Percentiles rank a stretch among this genome's conserved stretches.
phyloP scores from a whole-genome alignment of 2,113 vertebrate species.

The Centrocercus urophasianus region DNA sequence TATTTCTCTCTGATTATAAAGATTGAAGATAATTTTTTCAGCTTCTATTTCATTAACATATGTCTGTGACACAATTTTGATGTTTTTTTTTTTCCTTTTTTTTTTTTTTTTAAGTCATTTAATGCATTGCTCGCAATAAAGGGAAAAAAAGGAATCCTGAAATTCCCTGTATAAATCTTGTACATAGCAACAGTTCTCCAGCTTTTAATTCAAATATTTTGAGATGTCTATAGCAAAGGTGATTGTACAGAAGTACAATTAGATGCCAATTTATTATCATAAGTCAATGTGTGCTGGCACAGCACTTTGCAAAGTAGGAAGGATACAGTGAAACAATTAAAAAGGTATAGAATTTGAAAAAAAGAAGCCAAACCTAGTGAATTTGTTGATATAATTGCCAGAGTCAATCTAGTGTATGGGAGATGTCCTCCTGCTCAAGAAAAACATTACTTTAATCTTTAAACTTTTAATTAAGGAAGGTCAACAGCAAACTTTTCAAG shows the following conservation, averaged over 20 bases:
- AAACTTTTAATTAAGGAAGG: neutral
- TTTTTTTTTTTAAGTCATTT: neutral
- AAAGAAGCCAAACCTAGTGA: neutral
- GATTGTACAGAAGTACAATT: neutral
- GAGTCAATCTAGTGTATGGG: neutral
- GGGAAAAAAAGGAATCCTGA: neutral
- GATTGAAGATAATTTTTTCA: neutral
- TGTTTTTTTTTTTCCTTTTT: neutral
- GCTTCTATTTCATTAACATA: neutral
- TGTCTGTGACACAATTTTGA: neutral
- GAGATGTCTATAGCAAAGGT: neutral
- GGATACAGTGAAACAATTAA: conserved; percentile 13
- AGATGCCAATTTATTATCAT: neutral
- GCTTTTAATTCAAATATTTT: neutral
- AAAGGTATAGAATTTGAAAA: neutral
- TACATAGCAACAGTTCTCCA: neutral
- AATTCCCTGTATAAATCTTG: neutral
- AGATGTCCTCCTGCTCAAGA: neutral
- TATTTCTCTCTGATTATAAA: neutral
- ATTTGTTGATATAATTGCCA: neutral
- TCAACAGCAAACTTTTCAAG: neutral
- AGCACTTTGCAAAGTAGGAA: neutral
- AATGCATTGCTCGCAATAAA: neutral
- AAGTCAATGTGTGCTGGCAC: neutral
- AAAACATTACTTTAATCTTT: neutral